Percentiles rank a stretch among this genome's conserved stretches.
phyloP scores from a whole-genome alignment of 92 coral and sea anemone species.

The Paramuricea clavata region DNA sequence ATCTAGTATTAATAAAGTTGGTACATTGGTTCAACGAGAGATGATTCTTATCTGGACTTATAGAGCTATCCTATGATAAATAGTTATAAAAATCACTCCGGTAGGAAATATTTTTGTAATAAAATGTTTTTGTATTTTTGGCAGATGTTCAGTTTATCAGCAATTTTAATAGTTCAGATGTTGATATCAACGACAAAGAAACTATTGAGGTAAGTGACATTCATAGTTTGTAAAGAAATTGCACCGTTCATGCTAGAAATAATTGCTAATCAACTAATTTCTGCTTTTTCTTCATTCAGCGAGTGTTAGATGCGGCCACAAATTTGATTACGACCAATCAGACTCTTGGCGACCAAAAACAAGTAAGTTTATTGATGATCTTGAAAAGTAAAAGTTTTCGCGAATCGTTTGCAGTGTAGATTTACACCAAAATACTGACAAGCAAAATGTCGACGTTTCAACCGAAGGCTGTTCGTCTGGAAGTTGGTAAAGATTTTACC shows the following conservation, averaged over 20 bases:
- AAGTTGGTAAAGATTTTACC: too few relatives aligned
- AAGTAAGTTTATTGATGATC: not conserved
- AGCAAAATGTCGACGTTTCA: too few relatives aligned
- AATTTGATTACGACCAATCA: constrained; percentile 15
- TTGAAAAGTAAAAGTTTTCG: too few relatives aligned
- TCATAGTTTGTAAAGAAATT: not conserved
- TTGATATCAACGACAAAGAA: constrained; percentile 1
- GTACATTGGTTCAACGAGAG: not conserved
- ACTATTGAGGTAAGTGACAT: constrained; percentile 1
- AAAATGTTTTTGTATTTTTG: not conserved
- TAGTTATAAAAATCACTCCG: too few relatives aligned
- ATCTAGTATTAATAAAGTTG: too few relatives aligned
- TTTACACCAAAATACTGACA: too few relatives aligned
- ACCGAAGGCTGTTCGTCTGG: too few relatives aligned
- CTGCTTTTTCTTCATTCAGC: constrained; percentile 10
- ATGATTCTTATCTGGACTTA: too few relatives aligned
- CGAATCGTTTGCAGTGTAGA: too few relatives aligned
- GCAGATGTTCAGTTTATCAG: constrained; percentile 19
- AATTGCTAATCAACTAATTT: not conserved
- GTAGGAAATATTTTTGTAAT: not conserved
- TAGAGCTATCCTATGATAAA: too few relatives aligned
- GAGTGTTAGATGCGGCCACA: constrained; percentile 7
- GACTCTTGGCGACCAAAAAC: not conserved
- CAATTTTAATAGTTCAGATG: constrained; percentile 15
- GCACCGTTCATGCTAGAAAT: too few relatives aligned